Evolutionary conservation across 1,140 invertebrate genomes (phyloP), one percentile per base, ranked within the genome.

Genomic region (Gerris buenoi): DNA sequence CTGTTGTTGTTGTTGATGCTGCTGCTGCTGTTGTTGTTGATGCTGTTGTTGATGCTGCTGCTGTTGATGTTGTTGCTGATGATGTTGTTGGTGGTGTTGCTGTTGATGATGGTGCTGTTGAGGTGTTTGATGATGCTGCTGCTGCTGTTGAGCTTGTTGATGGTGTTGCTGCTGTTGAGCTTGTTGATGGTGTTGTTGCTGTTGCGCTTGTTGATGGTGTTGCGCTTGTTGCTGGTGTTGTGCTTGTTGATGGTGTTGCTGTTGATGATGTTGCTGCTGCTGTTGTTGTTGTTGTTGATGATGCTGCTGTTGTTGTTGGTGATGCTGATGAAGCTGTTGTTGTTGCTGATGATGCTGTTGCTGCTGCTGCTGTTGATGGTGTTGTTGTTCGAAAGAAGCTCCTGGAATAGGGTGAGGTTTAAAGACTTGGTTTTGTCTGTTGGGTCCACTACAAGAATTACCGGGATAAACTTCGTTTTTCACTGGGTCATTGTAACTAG

Each of bases 71-170:
- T 25, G n/a, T 65, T 33, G 29, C n/a, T 46, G 29, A 2, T 33
- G 29, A 3, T 27, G 25, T 15, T 5, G 62, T 33, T 58, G 5
- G 14, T 81, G 0, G 74, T 76, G 73, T 83, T 79, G 29, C 81
- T 79, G 73, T 83, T 80, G 69, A 83, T 84, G 68, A 82, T 85
- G 75, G 90, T 93, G 77, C 93, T 10, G 33, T 18, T 78, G 59
- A 80, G 82, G 64, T 80, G 81, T 73, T 83, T 85, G n/a, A 79
- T 76, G 67, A 1, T 46, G 33, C 18, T 46, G 33, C 33, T 46
- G 33, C 18, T 10, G 18, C 5, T 46, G 33, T 46, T 46, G 33
- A 46, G 5, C 5, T 46, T 46, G 33, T 10, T 46, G 33, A 5
- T 46, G 33, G 76, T 28, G 65, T 46, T 2, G 68, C 62, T 27